Evolutionary conservation across 2,888 invertebrate species (phyloP), one percentile per base, ranked within the genome.

Genomic region (Unio delphinus): DNA sequence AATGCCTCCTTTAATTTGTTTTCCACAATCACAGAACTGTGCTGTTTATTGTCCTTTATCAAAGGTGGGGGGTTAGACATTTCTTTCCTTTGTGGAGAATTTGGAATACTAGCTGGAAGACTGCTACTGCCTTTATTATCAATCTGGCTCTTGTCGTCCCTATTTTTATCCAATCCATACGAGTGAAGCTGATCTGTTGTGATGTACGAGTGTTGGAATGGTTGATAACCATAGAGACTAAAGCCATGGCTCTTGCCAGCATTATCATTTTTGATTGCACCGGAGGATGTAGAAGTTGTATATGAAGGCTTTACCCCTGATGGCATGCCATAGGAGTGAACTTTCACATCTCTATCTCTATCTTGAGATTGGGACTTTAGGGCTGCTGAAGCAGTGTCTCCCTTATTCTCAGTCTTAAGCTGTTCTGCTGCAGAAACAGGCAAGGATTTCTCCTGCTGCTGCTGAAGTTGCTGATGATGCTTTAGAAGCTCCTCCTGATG

Each of bases 141-240:
- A 64, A 76, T 64, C 57, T 69, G 67, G 20, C 60, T 72, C 63
- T 80, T 76, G 59, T 74, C 78, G 66, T 81, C 83, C 75, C 82
- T 85, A 55, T 80, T 80, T 65, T 84, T 80, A 58, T 80, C 81
- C 45, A 88, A 78, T 68, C 86, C 86, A 69, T 83, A 82, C 55
- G 82, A 80, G 65, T 86, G 86, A 57, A 90, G 80, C 77, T 89
- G 88, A 70, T 89, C 90, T 55, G 85, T 84, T 26, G 89, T 83
- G 26, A 90, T 89, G 64, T 86, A 89, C 20, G 87, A 83, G 70
- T 87, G 88, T 61, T 88, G 88, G 72, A 85, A 87, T 58, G 89
- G 88, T 74, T 88, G 88, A 76, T 90, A 90, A 26, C 90, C 90
- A 79, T 90, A 90, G 34, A 90, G 80, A 79, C 85, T 90, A 73